Conservation (phyloP, 2,888 invertebrate genomes). For the Polymixis lichenea region DNA sequence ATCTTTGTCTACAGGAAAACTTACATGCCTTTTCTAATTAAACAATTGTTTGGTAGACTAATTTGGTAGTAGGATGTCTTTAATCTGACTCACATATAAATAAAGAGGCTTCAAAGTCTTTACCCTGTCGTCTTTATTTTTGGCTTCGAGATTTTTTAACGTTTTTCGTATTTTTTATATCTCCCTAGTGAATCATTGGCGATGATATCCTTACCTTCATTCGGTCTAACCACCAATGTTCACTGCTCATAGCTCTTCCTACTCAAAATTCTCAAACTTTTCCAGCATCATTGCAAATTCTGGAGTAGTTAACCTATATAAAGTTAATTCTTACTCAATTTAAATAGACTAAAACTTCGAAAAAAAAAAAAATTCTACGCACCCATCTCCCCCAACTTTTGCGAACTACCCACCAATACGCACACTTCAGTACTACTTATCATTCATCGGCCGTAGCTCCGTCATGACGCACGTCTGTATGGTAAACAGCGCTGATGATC, state of each 20-base stretch:
- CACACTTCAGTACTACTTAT: conserved; percentile 38
- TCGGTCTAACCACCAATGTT: background rate
- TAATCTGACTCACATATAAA: background rate
- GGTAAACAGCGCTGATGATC: conserved; percentile 57
- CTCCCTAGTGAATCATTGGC: background rate
- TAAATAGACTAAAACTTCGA: background rate
- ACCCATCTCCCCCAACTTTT: background rate
- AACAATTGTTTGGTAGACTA: too few relatives aligned
- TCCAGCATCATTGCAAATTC: background rate
- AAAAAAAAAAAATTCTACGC: background rate
- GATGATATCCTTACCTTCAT: background rate
- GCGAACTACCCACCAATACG: conserved; percentile 41
- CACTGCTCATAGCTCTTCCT: background rate
- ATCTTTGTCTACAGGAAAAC: conserved; percentile 3
- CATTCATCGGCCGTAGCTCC: conserved; percentile 46
- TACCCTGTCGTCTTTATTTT: background rate
- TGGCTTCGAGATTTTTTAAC: background rate
- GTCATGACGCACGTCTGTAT: conserved; percentile 64
- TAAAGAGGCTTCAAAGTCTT: background rate
- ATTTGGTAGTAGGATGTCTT: background rate
- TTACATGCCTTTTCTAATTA: background rate
- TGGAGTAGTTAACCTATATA: background rate
- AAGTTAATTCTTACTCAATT: background rate
- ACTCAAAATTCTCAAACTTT: background rate
- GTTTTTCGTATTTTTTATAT: too few relatives aligned